Evolutionary conservation across 30 jellyfish, hydroid and myxozoan genomes (phyloP), one percentile per base, ranked within the genome.

Genomic region (Aurelia sp.): DNA sequence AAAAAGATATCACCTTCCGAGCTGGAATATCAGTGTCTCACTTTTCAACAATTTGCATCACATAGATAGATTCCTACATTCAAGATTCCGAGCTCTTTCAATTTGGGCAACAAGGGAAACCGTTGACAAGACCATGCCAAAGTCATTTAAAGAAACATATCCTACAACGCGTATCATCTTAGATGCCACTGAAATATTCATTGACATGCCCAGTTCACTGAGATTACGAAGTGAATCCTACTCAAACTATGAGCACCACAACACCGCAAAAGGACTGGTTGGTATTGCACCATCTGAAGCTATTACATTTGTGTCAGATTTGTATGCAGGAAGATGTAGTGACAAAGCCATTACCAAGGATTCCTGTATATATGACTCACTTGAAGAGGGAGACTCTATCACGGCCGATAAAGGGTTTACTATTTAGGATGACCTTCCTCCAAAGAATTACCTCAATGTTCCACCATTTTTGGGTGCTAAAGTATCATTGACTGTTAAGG

Each of bases 221-320:
- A 22, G 96, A 18, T 53, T 64, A 16, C 96, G 77, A 68, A 76
- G 88, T 8, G 92, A 82, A 64, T 51, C 79, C 13, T 76, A 51
- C 60, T 78, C 76, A 6, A 61, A 55, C 16, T 87, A 76, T 51
- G 77, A 87, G 55, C 96, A 88, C 52, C 94, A 85, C 55, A 74
- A 85, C 78, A 79, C 82, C 53, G 93, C 95, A 19, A 85, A 85
- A 53, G 92, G 88, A 4, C 70, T 74, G 35, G 70, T 61, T 40
- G 93, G 97, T 18, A 67, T 67, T 55, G 38, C 92, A 20, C 97
- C 92, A 27, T n/a, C 82, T 27, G 88, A 93, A 47, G 86, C 86
- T 17, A 57, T 86, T 12, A 82, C 92, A 48, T 86, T 76, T 58
- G 95, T 86, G 40, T 74, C 92, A 33, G 93, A 86, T n/a, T 35